Percentiles rank a stretch among this genome's conserved stretches.
phyloP scores from a whole-genome alignment of 2,888 invertebrate genomes.

The Cheilosia variabilis region DNA sequence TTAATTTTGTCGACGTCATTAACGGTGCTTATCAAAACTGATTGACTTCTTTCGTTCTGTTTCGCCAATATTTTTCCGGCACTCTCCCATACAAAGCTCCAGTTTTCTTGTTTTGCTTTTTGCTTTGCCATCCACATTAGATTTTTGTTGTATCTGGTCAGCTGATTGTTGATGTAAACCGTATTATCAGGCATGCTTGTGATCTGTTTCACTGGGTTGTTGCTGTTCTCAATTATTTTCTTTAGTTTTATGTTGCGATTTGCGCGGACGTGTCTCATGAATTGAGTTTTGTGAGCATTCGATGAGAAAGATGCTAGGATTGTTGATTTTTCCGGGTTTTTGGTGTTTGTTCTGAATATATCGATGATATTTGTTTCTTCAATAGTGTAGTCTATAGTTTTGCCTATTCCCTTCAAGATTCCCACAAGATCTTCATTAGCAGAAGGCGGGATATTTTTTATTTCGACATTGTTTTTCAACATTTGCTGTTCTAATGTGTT shows the following conservation, averaged over 20 bases:
- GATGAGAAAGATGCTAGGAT: conserved; percentile 29
- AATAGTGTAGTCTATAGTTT: conserved; percentile 16
- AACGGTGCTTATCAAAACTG: background rate
- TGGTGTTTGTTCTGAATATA: conserved; percentile 26
- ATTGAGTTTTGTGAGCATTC: background rate
- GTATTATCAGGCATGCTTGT: conserved; percentile 9
- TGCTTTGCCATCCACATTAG: conserved; percentile 31
- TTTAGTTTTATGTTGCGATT: conserved; percentile 10
- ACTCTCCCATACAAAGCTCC: conserved; percentile 39
- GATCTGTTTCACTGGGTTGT: background rate
- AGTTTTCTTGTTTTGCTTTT: conserved; percentile 37
- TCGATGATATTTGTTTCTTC: conserved; percentile 15
- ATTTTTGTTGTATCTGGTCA: conserved; percentile 26
- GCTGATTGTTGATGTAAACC: conserved; percentile 37
- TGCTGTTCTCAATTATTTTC: conserved; percentile 13
- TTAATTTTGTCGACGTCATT: conserved; percentile 18
- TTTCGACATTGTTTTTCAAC: conserved; percentile 31
- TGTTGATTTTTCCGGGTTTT: conserved; percentile 28
- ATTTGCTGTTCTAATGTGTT: conserved; percentile 37
- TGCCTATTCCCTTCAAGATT: conserved; percentile 25
- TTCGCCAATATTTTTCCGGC: conserved; percentile 29
- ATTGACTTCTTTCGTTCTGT: conserved; percentile 8
- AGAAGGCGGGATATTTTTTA: conserved; percentile 26
- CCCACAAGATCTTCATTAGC: conserved; percentile 22
- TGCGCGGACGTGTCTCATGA: conserved; percentile 6